These are phyloP conservation scores for Ochotona curzoniae DNA, from an alignment of 2,113 vertebrate genomes.

Conservation along the genomic window DNA sequence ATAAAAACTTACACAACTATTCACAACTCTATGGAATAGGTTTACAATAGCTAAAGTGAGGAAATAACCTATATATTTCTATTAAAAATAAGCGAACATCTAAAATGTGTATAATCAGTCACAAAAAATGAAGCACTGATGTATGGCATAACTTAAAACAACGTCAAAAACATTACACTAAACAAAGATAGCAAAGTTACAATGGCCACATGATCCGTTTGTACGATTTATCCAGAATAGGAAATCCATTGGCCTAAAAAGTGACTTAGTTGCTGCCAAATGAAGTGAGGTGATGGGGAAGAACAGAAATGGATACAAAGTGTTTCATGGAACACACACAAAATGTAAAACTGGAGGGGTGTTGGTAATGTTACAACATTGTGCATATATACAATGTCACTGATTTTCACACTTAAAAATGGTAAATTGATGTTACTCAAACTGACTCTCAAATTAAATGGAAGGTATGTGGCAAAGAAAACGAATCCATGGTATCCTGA, in stretches of 20 bases:
- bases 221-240: not conserved
- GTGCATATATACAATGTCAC: not conserved
- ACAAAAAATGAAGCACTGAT: not conserved
- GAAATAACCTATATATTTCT: not conserved
- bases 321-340: not conserved
- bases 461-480: not conserved
- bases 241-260: not conserved
- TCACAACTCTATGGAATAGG: not conserved
- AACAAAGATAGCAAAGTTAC: not conserved
- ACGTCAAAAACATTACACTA: not conserved
- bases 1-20: not conserved
- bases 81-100: not conserved
- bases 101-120: not conserved
- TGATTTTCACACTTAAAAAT: not conserved
- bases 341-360: not conserved
- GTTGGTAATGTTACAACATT: not conserved
- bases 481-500: not conserved
- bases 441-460: slow-evolving; percentile 1
- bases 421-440: not conserved
- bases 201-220: not conserved
- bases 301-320: not conserved
- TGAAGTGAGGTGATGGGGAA: not conserved
- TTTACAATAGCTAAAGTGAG: not conserved
- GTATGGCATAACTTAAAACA: not conserved
- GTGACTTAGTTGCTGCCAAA: not conserved